Evolutionary conservation across 2,888 invertebrate species (phyloP), one percentile per base, ranked within the genome.

Genomic region (Agrotis ipsilon): DNA sequence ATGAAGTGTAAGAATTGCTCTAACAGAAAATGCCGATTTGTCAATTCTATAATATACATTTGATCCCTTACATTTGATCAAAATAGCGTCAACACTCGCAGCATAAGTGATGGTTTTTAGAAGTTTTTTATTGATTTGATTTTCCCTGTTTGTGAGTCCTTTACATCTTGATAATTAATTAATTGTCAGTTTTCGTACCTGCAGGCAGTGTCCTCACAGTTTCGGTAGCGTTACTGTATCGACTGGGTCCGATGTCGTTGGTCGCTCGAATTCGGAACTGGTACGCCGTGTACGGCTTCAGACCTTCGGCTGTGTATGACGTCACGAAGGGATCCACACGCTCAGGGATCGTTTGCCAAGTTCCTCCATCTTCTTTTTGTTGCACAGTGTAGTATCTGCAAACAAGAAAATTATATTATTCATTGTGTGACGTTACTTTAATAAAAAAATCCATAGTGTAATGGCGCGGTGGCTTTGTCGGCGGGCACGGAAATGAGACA

Each of bases 231-330:
- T 97, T 97, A 90, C 99, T 99, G 96, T 98, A 99, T 1, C 98
- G 97, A 87, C 99, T 99, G 0, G 98, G 98, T 0, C 99, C 99
- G 68, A 99, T 98, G 91, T 99, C 99, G 90, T 99, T 99, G 16
- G 98, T 98, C 0, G 99, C 99, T 91, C 99, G 98, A 83, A 99
- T 98, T 61, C 99, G 97, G 93, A 99, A 99, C 88, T 98, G 98
- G 92, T 99, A 99, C 0, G 97, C 97, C 0, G 99, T 98, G 90
- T 98, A 98, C 0, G 99, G 99, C 86, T 98, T 98, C 57, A 99
- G 96, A 60, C 97, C 97, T 13, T 97, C 97, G 0, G 98, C 98
- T 0, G 98, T 99, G 90, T 98, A 99, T 0, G 98, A 98, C 0
- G 98, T 98, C 13, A 98, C 96, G 81, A 97, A 97, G 0, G 99